A percentile compares a stretch with the other conserved stretches of the same genome.
phyloP scores from a whole-genome alignment of 2,888 invertebrate species.

The Hydriomena furcata region DNA sequence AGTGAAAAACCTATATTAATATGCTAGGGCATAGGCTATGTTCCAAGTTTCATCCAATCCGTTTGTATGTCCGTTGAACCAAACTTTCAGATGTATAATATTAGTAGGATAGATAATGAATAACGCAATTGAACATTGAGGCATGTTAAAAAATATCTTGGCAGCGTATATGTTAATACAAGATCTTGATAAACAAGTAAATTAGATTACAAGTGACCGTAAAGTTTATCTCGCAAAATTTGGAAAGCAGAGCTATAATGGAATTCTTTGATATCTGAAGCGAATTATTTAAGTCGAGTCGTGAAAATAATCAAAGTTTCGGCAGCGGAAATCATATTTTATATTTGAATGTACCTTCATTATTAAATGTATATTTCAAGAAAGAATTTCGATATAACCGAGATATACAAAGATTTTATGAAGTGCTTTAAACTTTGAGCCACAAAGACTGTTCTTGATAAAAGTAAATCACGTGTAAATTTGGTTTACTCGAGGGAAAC shows the following conservation, averaged over 20 bases:
- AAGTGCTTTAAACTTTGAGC: neutral
- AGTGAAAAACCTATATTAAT: too few relatives aligned
- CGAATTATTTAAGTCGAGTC: slow-evolving; percentile 56
- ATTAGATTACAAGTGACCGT: slow-evolving; percentile 32
- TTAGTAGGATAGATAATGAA: too few relatives aligned
- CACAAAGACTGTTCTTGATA: neutral
- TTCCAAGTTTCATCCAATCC: too few relatives aligned
- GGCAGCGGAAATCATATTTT: slow-evolving; percentile 39
- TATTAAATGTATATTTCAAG: neutral
- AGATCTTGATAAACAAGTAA: slow-evolving; percentile 25
- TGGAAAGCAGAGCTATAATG: slow-evolving; percentile 36
- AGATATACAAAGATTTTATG: neutral
- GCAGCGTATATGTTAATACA: too few relatives aligned
- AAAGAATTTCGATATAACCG: neutral
- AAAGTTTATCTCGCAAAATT: slow-evolving; percentile 28
- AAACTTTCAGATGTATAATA: too few relatives aligned
- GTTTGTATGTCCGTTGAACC: too few relatives aligned
- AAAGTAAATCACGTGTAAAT: slow-evolving; percentile 36
- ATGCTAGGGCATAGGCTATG: too few relatives aligned
- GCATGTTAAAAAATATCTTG: too few relatives aligned
- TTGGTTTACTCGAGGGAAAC: slow-evolving; percentile 37
- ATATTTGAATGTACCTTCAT: slow-evolving; percentile 6
- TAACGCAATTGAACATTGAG: too few relatives aligned
- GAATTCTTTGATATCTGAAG: slow-evolving; percentile 46
- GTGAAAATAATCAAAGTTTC: slow-evolving; percentile 64